Evolutionary conservation across 2,113 vertebrate genomes (phyloP), one percentile per base, ranked within the genome.

Genomic region (Aythya baeri): DNA sequence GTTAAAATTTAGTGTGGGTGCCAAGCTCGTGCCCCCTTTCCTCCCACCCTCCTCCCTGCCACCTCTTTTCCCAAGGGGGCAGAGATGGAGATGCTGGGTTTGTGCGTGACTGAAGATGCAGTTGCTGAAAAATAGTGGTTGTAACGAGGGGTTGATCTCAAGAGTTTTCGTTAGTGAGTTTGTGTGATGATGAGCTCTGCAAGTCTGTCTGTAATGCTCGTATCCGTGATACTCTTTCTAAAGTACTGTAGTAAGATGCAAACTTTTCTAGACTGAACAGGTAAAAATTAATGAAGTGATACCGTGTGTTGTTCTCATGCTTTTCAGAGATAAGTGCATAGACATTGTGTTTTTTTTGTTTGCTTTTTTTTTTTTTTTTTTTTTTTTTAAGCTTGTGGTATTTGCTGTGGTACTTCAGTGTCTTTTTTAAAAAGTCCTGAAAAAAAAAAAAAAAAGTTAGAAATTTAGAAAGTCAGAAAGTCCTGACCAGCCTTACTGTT

Each of bases 1-100:
- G 4, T 23, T 49, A 54, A 34, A 84, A 16, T 27, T 77, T 32
- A 26, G 29, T 57, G 34, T 13, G 5, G 26, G 6, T 75, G 17
- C 38, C 44, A 20, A 9, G 10, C 38, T 21, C 2, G 18, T 17
- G 8, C 7, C 29, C 17, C 12, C 17, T 29, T 4, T 2, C 6
- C 4, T 15, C 10, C 4, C 2, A 7, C 4, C 2, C 0, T 6
- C 6, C 29, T 58, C 54, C 43, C 31, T 50, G 50, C 50, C 12
- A 11, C 3, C 0, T 62, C 1, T 52, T 88, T 76, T 73, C 12
- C 20, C 21, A 25, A 26, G 23, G 66, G 29, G 3, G 20, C 74
- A 16, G 11, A 79, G 15, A 5, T 71, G 31, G 29, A 38, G 34
- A 27, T 38, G 6, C 26, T 78, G 3, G 18, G 38, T 79, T 62